Base-by-base conservation (phyloP, 2,113 vertebrate genomes). In the Siniperca knerii region DNA sequence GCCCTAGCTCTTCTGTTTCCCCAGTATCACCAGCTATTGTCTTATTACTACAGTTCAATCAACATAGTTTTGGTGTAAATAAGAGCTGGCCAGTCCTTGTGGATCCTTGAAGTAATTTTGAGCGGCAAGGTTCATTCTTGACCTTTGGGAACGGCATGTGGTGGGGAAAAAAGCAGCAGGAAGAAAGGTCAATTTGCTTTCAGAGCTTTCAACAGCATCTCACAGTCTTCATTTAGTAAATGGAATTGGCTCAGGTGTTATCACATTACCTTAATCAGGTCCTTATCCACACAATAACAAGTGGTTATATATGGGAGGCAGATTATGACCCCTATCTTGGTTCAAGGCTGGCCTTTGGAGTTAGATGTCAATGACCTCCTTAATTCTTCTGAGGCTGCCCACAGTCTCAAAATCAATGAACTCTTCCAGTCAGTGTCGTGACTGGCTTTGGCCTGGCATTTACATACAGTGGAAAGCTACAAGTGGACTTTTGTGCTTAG, bases 211-310 rank as follows among this genome's bases (percentile, higher is more conserved):
- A n/a, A 4, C 62, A 40, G 62, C 35, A 4, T n/a, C 21, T 44
- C 5, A 13, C 40, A 25, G 3, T 25, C 9, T 25, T 60, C 7
- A 21, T 37, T 65, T 65, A 33, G 12, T 21, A 64, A 65, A 52
- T 52, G 60, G 33, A 65, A n/a, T 15, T 60, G 65, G 23, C 10
- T 50, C 64, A 70, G 73, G 35, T 82, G 52, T n/a, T 55, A 20
- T 69, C 33, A 44, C 65, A 54, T 79, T n/a, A 66, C 58, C 3
- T 25, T 21, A 46, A 35, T 64, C 8, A 48, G 60, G 35, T 58
- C 40, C 20, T 35, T 46, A 29, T 64, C 29, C 29, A 50, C 37
- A 57, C 57, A 64, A 2, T 40, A 25, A 25, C 18, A 35, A 20
- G 15, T 11, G 4, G 6, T 44, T 25, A 20, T 35, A 23, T 42